Percentiles rank a stretch among this genome's conserved stretches.
These are phyloP conservation scores for Diarsia rubi DNA, from an alignment of 2,888 invertebrate genomes.

Conservation along the genomic window DNA sequence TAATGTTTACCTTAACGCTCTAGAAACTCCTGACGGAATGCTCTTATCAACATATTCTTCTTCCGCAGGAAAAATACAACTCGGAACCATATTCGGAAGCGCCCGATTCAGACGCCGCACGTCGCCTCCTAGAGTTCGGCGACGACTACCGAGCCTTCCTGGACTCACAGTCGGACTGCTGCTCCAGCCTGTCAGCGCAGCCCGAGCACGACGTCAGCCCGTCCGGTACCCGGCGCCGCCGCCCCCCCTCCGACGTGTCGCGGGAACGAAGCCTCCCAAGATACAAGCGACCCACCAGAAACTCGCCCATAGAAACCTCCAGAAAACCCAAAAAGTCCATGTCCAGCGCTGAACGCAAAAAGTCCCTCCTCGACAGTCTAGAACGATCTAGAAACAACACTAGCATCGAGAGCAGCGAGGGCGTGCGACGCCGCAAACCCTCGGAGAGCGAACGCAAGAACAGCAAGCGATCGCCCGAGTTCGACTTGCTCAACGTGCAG, in stretches of 20 bases:
- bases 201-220: constrained; percentile 85
- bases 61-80: constrained; percentile 96
- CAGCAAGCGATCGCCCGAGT: constrained; percentile 87
- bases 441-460: constrained; percentile 84
- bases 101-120: constrained; percentile 96
- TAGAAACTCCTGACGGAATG: neutral
- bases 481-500: constrained; percentile 86
- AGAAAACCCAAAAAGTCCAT: constrained; percentile 88
- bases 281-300: constrained; percentile 83
- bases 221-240: constrained; percentile 80
- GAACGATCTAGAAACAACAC: constrained; percentile 88
- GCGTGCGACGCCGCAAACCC: constrained; percentile 82
- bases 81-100: constrained; percentile 97
- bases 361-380: constrained; percentile 86
- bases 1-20: neutral
- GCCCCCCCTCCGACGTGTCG: constrained; percentile 85
- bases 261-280: constrained; percentile 82
- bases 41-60: constrained; percentile 45
- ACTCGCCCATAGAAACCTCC: constrained; percentile 82
- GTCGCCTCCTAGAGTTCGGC: constrained; percentile 95
- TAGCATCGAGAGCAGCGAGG: constrained; percentile 88
- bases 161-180: constrained; percentile 97
- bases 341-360: constrained; percentile 89
- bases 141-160: constrained; percentile 97
- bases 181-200: constrained; percentile 94